Conservation (phyloP, 2,113 vertebrate species). For the Nyctibius bracteatus region DNA sequence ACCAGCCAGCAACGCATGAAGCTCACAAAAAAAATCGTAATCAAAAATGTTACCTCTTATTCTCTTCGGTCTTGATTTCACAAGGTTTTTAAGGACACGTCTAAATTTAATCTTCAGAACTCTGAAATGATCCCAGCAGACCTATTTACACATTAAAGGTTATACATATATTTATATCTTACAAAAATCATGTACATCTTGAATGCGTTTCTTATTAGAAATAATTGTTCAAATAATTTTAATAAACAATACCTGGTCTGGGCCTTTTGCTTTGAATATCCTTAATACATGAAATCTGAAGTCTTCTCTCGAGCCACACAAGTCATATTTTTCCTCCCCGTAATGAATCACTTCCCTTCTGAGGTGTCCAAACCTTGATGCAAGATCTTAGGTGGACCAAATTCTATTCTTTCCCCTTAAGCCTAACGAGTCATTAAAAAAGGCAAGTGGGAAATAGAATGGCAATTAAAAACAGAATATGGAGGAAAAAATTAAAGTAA, state of each 20-base stretch:
- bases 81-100: background rate
- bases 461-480: constrained; percentile 56
- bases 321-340: background rate
- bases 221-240: background rate
- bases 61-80: background rate
- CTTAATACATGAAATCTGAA: background rate
- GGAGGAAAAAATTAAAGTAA: constrained; percentile 54
- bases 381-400: constrained; percentile 1
- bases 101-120: background rate
- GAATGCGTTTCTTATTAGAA: background rate
- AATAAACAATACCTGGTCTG: background rate
- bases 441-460: constrained; percentile 43
- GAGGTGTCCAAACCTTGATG: background rate
- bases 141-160: background rate
- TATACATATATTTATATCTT: background rate
- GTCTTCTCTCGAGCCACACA: background rate
- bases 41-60: background rate
- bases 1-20: background rate
- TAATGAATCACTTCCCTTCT: background rate
- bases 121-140: background rate
- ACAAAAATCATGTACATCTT: background rate
- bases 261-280: background rate
- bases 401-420: constrained; percentile 52
- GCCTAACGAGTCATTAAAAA: constrained; percentile 56
- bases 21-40: background rate